phyloP scores from a whole-genome alignment of 2,113 vertebrate genomes.

The Edolisoma coerulescens region DNA sequence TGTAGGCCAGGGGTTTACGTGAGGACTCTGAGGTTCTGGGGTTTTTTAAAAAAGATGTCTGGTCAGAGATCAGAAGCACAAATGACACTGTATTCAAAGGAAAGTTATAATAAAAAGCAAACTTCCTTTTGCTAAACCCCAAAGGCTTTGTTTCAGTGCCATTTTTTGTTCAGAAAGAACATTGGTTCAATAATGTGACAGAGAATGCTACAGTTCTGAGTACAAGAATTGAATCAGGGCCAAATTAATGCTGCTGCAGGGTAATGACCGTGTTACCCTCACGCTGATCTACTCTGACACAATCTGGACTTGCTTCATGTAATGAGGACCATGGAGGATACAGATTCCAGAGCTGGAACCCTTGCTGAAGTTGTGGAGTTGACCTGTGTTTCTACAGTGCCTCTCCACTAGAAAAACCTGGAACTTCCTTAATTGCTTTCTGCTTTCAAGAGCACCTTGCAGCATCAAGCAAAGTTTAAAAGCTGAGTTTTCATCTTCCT shows the following conservation, averaged over 20 bases:
- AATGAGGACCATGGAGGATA: background rate
- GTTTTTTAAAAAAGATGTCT: background rate
- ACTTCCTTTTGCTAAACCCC: slow-evolving; percentile 42
- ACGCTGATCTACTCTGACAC: accelerated
- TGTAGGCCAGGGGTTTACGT: slow-evolving; percentile 48
- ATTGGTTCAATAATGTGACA: background rate
- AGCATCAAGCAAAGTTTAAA: background rate
- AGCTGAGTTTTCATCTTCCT: background rate
- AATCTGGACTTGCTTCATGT: accelerated
- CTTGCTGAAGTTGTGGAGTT: background rate
- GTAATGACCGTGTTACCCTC: accelerated
- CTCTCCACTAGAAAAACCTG: background rate
- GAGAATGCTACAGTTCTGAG: background rate
- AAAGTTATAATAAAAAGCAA: slow-evolving; percentile 67
- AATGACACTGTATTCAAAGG: slow-evolving; percentile 56
- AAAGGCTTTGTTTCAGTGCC: slow-evolving; percentile 47
- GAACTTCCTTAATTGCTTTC: background rate
- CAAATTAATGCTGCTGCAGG: background rate
- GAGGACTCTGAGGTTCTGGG: background rate
- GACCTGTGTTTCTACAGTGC: background rate
- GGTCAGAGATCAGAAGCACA: slow-evolving; percentile 60
- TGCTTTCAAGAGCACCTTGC: background rate
- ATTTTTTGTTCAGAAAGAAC: background rate
- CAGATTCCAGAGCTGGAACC: background rate
- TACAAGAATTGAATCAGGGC: background rate